Percentiles rank a stretch among this genome's conserved stretches.
Evolutionary conservation across 2,113 vertebrate genomes (phyloP).

Genomic region (Chaenocephalus aceratus): DNA sequence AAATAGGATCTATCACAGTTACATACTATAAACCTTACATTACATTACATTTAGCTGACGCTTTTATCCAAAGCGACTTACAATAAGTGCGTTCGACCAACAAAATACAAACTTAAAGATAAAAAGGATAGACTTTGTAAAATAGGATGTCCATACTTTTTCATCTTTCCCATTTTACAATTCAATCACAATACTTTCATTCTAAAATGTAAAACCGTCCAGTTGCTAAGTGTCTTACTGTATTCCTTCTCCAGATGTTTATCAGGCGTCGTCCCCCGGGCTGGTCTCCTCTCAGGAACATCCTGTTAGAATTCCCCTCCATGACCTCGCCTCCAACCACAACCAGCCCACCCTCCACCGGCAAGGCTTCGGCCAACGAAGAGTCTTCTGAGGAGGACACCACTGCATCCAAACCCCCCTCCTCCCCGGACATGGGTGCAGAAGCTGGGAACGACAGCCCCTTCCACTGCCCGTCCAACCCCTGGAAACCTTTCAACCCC

Average conservation of each 20-base stretch:
- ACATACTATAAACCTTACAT: no score
- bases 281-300: slow-evolving; percentile 81
- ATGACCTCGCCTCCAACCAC: rapidly evolving
- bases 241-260: rapidly evolving
- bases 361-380: slow-evolving; percentile 22
- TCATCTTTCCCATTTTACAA: neutral
- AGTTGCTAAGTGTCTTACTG: neutral
- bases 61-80: no score
- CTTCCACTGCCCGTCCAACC: slow-evolving; percentile 88
- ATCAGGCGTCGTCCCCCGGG: slow-evolving; percentile 78
- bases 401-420: neutral
- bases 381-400: slow-evolving; percentile 82
- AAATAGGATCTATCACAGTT: no score
- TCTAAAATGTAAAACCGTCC: neutral
- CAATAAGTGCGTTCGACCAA: no score
- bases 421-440: neutral
- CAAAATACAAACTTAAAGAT: no score
- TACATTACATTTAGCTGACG: no score
- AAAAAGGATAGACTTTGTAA: neutral
- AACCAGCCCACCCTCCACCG: rapidly evolving
- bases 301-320: rapidly evolving
- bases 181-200: neutral
- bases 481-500: slow-evolving; percentile 85
- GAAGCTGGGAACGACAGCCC: neutral
- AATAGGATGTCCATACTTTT: neutral